Conservation (phyloP, 2,113 vertebrate species). For the Turdus rufiventris region DNA sequence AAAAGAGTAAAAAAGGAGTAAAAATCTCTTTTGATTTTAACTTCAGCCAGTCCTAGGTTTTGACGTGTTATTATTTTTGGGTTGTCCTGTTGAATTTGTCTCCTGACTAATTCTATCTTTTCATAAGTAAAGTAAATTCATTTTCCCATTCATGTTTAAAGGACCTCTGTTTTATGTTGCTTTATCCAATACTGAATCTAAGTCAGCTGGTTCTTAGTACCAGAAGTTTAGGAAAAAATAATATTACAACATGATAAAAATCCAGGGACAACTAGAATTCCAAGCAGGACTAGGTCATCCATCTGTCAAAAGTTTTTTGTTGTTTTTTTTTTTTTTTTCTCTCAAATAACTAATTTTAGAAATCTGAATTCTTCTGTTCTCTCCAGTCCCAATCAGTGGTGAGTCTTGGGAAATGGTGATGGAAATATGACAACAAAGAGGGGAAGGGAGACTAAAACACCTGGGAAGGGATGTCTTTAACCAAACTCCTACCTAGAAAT, state of each 20-base stretch:
- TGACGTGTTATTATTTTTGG: background rate
- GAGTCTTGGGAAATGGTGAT: background rate
- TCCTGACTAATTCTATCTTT: background rate
- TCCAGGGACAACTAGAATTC: background rate
- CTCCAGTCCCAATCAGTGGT: background rate
- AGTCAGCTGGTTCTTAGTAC: background rate
- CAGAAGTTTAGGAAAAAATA: background rate
- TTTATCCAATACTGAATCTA: background rate
- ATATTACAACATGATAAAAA: background rate
- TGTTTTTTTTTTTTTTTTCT: too few relatives aligned
- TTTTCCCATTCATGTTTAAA: background rate
- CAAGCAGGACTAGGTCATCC: background rate
- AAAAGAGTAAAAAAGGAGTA: background rate
- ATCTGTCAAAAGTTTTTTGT: background rate
- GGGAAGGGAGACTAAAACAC: background rate
- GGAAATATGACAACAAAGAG: background rate
- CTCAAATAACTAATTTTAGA: background rate
- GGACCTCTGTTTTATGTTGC: background rate
- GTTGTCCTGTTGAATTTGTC: background rate
- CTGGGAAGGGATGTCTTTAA: background rate
- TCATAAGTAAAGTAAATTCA: background rate
- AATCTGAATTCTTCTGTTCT: background rate
- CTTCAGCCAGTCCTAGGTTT: background rate
- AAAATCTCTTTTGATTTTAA: background rate
- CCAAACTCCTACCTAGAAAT: background rate